Evolutionary conservation across 2,888 invertebrate genomes (phyloP).

Genomic region (Drosophila basisetae): DNA sequence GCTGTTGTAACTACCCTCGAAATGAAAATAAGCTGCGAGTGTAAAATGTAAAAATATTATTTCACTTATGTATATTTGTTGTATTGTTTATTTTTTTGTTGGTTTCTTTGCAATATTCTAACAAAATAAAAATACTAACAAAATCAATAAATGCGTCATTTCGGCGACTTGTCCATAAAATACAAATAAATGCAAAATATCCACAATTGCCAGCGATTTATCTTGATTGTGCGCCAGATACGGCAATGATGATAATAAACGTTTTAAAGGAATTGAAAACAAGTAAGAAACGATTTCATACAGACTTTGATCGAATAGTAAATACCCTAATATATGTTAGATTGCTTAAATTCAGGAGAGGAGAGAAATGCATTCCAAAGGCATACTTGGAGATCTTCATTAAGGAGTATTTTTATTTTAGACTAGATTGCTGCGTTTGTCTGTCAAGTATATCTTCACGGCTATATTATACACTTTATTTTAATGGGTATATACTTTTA

Average conservation of each 20-base stretch:
- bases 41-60: conserved; percentile 28
- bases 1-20: conserved; percentile 7
- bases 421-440: background rate
- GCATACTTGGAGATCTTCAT: background rate
- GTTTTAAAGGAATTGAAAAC: conserved; percentile 67
- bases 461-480: background rate
- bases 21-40: conserved; percentile 35
- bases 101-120: background rate
- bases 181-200: conserved; percentile 66
- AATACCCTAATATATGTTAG: background rate
- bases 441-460: background rate
- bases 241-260: conserved; percentile 63
- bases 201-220: conserved; percentile 75
- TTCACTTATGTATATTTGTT: conserved; percentile 22
- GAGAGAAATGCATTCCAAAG: background rate
- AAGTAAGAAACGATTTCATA: background rate
- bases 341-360: background rate
- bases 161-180: conserved; percentile 71
- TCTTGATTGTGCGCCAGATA: conserved; percentile 69
- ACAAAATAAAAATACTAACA: conserved; percentile 53
- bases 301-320: background rate
- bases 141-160: conserved; percentile 74
- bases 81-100: conserved; percentile 36
- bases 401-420: background rate
- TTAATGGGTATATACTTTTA: background rate